phyloP scores from a whole-genome alignment of 2,797 vertebrate species.

The Phrynocephalus forsythii region DNA sequence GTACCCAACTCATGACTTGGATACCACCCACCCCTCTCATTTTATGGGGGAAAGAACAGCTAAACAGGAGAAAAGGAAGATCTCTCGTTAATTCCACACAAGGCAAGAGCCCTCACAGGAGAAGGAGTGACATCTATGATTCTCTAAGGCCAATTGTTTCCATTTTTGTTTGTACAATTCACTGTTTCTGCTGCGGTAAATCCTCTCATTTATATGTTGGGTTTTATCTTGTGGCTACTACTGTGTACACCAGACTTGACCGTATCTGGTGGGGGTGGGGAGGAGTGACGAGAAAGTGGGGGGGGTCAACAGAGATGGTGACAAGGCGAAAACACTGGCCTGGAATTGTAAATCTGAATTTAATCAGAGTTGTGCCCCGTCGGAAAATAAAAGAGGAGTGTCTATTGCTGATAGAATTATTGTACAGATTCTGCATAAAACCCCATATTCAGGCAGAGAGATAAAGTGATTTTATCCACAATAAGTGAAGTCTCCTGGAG shows the following conservation, averaged over 20 bases:
- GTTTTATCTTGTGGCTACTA: not conserved
- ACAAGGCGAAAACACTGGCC: not conserved
- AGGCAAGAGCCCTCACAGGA: not conserved
- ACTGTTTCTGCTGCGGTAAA: not conserved
- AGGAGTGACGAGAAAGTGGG: too few species aligned
- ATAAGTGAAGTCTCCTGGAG: not conserved
- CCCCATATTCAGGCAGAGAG: constrained; percentile 1
- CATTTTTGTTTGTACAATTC: not conserved
- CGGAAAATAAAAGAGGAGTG: not conserved
- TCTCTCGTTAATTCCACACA: not conserved
- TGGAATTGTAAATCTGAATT: constrained; percentile 2
- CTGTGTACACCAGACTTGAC: not conserved
- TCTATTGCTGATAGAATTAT: constrained; percentile 22
- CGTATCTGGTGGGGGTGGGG: not conserved
- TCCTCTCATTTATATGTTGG: not conserved
- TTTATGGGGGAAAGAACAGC: too few species aligned
- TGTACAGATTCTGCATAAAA: not conserved
- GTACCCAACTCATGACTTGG: too few species aligned
- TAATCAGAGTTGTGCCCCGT: constrained; percentile 12
- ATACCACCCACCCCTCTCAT: too few species aligned
- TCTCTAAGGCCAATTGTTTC: not conserved
- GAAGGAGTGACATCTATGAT: not conserved
- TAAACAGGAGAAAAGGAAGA: too few species aligned
- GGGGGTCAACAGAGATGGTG: not conserved
- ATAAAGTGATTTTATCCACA: constrained; percentile 15